These are phyloP conservation scores for Sinelater perroti DNA, from an alignment of 2,888 invertebrate species.

Conservation along the genomic window DNA sequence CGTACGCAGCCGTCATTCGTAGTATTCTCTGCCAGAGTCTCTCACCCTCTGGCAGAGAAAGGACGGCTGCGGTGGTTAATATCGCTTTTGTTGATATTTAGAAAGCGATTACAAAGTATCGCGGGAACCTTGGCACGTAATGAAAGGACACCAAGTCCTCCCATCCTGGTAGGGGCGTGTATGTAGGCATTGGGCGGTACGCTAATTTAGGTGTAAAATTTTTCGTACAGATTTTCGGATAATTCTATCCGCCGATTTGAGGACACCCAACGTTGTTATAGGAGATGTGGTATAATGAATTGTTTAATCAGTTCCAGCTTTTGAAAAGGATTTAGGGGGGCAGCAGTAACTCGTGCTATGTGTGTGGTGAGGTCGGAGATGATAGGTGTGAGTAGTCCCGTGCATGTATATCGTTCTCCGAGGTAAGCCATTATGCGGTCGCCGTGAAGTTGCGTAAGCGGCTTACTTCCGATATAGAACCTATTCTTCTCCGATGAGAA, in stretches of 20 bases:
- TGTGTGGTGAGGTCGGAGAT: background rate
- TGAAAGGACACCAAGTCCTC: constrained; percentile 2
- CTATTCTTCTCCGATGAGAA: constrained; percentile 26
- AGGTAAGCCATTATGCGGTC: background rate
- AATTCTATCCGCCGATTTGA: background rate
- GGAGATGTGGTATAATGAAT: constrained; percentile 4
- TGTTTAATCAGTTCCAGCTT: background rate
- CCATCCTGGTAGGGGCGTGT: background rate
- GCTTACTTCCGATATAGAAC: constrained; percentile 12
- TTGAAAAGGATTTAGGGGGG: constrained; percentile 13
- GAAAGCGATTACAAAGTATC: background rate
- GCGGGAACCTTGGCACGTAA: background rate
- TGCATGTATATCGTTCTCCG: background rate
- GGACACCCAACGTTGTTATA: background rate
- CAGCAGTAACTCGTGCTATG: background rate
- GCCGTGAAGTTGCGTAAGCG: constrained; percentile 3
- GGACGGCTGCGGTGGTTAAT: background rate
- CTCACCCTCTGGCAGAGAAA: background rate
- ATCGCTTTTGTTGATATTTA: background rate
- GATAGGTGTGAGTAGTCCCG: background rate
- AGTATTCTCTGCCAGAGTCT: background rate
- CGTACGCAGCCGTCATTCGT: background rate
- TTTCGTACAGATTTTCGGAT: background rate
- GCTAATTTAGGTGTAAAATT: constrained; percentile 8
- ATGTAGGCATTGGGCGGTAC: constrained; percentile 6